phyloP scores from a whole-genome alignment of 2,888 invertebrate species.

The Cordylochernes scorpioides region DNA sequence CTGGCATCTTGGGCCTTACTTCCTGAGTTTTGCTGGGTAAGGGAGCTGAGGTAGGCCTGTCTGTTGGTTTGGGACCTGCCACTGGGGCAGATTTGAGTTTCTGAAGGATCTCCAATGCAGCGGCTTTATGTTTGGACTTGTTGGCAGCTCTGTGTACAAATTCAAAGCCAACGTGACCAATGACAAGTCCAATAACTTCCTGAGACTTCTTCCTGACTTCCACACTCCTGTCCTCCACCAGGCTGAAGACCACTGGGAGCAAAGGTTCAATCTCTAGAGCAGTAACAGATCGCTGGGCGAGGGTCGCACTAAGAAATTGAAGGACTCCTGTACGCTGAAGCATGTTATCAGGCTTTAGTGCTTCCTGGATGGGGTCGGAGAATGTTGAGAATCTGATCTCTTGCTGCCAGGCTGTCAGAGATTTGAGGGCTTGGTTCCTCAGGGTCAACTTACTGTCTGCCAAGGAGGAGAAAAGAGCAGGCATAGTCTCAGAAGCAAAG shows the following conservation, averaged over 20 bases:
- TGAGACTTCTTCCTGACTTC: slow-evolving; percentile 71
- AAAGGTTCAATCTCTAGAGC: slow-evolving; percentile 53
- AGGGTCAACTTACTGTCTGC: slow-evolving; percentile 52
- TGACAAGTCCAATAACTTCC: slow-evolving; percentile 65
- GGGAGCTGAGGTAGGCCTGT: slow-evolving; percentile 7
- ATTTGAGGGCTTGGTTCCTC: slow-evolving; percentile 46
- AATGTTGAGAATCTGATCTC: slow-evolving; percentile 39
- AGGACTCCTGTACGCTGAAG: slow-evolving; percentile 49
- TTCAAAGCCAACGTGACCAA: slow-evolving; percentile 70
- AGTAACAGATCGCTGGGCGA: slow-evolving; percentile 40
- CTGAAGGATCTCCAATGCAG: slow-evolving; percentile 47
- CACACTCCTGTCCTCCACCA: slow-evolving; percentile 64
- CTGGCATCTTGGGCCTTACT: slow-evolving; percentile 5
- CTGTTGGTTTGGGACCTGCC: slow-evolving; percentile 33
- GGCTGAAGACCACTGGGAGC: slow-evolving; percentile 45
- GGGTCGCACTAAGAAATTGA: slow-evolving; percentile 53
- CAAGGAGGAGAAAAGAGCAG: slow-evolving; percentile 41
- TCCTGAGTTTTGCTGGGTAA: too few species aligned
- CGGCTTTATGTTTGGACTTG: slow-evolving; percentile 37
- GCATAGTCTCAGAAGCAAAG: slow-evolving; percentile 52
- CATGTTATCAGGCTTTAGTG: slow-evolving; percentile 57
- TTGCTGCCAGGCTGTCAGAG: slow-evolving; percentile 58
- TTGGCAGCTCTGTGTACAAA: slow-evolving; percentile 43
- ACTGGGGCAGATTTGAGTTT: slow-evolving; percentile 61
- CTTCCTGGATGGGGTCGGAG: slow-evolving; percentile 58